Evolutionary conservation across 2,113 vertebrate species (phyloP).

Genomic region (Corythoichthys intestinalis): DNA sequence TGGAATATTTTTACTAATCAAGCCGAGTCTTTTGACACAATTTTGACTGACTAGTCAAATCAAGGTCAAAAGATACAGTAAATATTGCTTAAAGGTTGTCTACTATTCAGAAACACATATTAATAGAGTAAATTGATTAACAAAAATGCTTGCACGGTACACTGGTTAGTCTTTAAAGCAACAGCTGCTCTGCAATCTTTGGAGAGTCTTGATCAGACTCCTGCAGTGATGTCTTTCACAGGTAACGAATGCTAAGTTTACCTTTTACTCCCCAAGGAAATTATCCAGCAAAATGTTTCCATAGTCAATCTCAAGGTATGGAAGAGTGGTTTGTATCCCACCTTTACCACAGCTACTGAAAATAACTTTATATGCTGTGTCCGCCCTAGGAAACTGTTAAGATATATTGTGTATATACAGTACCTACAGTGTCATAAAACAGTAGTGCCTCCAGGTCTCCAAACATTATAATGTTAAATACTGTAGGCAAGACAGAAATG

Average conservation of each 20-base stretch:
- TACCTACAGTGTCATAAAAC: not conserved
- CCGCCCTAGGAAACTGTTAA: not conserved
- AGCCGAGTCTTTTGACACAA: not conserved
- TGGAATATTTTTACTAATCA: not conserved
- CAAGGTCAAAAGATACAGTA: not conserved
- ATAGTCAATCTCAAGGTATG: constrained; percentile 42
- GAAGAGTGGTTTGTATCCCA: not conserved
- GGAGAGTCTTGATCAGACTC: constrained; percentile 25
- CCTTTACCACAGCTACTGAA: constrained; percentile 20
- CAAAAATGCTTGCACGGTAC: not conserved
- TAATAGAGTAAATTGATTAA: not conserved
- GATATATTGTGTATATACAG: not conserved
- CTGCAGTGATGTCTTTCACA: constrained; percentile 63
- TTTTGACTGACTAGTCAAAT: constrained; percentile 19
- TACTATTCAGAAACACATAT: not conserved
- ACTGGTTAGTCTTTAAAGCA: not conserved
- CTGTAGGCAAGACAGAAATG: too few relatives aligned
- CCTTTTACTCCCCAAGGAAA: constrained; percentile 43
- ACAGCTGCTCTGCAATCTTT: constrained; percentile 14
- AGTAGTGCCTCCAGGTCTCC: not conserved
- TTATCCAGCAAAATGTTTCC: constrained; percentile 42
- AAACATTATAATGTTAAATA: not conserved
- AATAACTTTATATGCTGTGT: constrained; percentile 5
- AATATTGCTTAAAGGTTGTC: constrained; percentile 3
- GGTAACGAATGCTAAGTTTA: constrained; percentile 60